phyloP scores from a whole-genome alignment of 2,888 invertebrate species.

The Eulithis prunata region DNA sequence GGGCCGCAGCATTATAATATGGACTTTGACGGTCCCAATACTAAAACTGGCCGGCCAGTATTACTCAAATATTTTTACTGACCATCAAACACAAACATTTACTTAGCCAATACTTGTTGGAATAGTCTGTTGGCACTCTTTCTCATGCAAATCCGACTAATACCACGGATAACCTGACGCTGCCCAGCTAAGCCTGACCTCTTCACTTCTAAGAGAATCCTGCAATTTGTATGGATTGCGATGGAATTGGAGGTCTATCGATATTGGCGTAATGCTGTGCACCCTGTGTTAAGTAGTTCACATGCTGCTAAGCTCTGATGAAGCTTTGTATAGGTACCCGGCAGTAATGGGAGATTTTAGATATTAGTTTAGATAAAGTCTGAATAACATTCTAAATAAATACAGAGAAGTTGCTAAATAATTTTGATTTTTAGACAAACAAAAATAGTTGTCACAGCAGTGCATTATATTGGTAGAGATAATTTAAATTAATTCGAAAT shows the following conservation, averaged over 20 bases:
- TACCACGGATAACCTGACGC: constrained; percentile 44
- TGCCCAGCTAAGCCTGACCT: constrained; percentile 44
- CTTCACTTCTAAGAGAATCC: constrained; percentile 32
- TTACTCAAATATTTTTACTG: constrained; percentile 43
- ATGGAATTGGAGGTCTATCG: constrained; percentile 38
- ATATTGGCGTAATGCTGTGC: constrained; percentile 36
- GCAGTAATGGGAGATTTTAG: constrained; percentile 14
- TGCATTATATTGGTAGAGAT: too few relatives aligned
- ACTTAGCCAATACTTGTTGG: constrained; percentile 45
- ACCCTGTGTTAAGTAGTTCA: constrained; percentile 45
- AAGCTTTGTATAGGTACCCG: constrained; percentile 38
- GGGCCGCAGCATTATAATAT: too few relatives aligned
- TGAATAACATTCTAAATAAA: neutral
- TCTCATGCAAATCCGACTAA: constrained; percentile 59
- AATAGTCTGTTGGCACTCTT: constrained; percentile 55
- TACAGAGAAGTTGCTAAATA: too few relatives aligned
- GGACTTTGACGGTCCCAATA: too few relatives aligned
- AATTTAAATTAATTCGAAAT: too few relatives aligned
- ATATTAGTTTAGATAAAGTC: constrained; percentile 7
- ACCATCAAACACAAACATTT: constrained; percentile 48
- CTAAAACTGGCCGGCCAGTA: too few relatives aligned
- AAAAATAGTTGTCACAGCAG: too few relatives aligned
- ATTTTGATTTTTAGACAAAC: too few relatives aligned
- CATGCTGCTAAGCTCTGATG: constrained; percentile 47
- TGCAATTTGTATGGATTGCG: constrained; percentile 15